Base-by-base conservation (phyloP, 2,888 invertebrate genomes). In the Drosophila cracens region DNA sequence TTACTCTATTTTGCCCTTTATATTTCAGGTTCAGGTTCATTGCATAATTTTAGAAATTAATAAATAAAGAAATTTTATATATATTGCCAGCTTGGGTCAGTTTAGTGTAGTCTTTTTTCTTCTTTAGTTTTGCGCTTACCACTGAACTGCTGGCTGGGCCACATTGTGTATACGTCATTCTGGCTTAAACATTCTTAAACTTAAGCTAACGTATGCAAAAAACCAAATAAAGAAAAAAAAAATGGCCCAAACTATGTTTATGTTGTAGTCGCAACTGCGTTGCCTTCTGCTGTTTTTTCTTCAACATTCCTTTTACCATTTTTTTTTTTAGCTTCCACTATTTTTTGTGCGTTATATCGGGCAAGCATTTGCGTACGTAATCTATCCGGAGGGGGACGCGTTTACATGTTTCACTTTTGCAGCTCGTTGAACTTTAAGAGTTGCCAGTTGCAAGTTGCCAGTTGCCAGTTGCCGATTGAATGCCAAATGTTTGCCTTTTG, bases 331-430 rank as follows among this genome's bases (percentile, higher is more conserved):
- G 18, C 3, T n/a, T 21, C 21, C n/a, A 21, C 16, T 27, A 31
- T 40, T 53, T 61, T n/a, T 34, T 7, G 46, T 43, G 36, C 53
- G 36, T 52, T 31, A 52, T 29, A 36, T 51, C 16, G 2, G 18
- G 34, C 13, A 27, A 34, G n/a, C 43, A 21, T 34, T 62, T 43
- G 6, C 43, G 25, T 11, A 56, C 13, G 46, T 21, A 46, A 48
- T 13, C 21, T 13, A 46, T 46, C 7, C 21, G 43, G 43, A 46
- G 21, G 4, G 7, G 21, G 13, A 21, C 13, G 21, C 7, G 1
- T 46, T 46, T 46, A 46, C 43, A 60, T 64, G 63, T 18, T 21
- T 34, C 60, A 36, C 25, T 60, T 63, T 60, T 48, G 63, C 60
- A 48, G 48, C 61, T 64, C 48, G 48, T 48, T 49, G 31, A 64